These are phyloP conservation scores for Cottus gobio DNA, from an alignment of 2,113 vertebrate genomes.

Conservation along the genomic window DNA sequence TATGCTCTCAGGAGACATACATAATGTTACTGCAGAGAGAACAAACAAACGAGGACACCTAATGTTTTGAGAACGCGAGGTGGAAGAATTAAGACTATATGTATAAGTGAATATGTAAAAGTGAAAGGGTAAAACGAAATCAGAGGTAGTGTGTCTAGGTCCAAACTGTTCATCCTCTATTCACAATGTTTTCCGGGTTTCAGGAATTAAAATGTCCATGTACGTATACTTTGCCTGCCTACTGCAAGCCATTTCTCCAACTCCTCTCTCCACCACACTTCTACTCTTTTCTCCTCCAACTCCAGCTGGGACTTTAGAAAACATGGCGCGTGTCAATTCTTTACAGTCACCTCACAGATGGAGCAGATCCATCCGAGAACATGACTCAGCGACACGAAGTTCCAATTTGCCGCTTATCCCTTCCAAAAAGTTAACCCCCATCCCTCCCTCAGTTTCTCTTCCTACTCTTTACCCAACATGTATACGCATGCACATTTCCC, in stretches of 20 bases:
- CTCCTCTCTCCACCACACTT: neutral
- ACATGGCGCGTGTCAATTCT: slow-evolving; percentile 54
- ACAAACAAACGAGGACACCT: slow-evolving; percentile 19
- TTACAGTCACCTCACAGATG: slow-evolving; percentile 56
- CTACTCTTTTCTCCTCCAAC: slow-evolving; percentile 31
- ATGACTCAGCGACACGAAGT: slow-evolving; percentile 56
- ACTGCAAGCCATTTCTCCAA: slow-evolving; percentile 13
- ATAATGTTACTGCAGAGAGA: slow-evolving; percentile 36
- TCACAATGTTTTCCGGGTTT: slow-evolving; percentile 23
- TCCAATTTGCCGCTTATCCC: slow-evolving; percentile 52
- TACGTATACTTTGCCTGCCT: slow-evolving; percentile 5
- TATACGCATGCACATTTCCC: slow-evolving; percentile 8
- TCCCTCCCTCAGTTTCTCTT: slow-evolving; percentile 17
- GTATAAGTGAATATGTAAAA: slow-evolving; percentile 23
- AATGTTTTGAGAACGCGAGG: slow-evolving; percentile 9
- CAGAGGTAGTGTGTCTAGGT: slow-evolving; percentile 8
- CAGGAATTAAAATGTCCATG: slow-evolving; percentile 24
- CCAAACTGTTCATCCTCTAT: slow-evolving; percentile 4
- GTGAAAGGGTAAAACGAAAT: slow-evolving; percentile 1
- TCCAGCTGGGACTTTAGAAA: slow-evolving; percentile 43
- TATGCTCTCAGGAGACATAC: slow-evolving; percentile 53
- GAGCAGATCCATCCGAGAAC: slow-evolving; percentile 51
- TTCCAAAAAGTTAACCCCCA: slow-evolving; percentile 45
- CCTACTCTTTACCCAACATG: slow-evolving; percentile 18
- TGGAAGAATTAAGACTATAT: slow-evolving; percentile 17